These are phyloP conservation scores for Idaea aversata DNA, from an alignment of 2,888 invertebrate genomes.

Conservation along the genomic window DNA sequence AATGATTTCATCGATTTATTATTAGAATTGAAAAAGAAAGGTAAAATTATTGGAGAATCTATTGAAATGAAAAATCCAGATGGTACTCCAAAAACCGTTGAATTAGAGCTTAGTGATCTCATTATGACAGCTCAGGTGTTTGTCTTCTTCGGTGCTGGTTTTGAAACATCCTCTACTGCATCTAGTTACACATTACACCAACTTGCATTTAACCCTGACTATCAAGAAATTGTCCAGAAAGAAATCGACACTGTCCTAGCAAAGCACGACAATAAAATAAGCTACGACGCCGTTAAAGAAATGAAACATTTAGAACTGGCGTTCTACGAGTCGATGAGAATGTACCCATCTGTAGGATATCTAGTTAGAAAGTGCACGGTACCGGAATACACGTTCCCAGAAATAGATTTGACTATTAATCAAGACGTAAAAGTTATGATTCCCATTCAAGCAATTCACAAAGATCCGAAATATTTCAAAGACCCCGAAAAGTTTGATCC, in stretches of 20 bases:
- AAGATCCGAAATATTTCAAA: slow-evolving; percentile 61
- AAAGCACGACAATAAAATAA: slow-evolving; percentile 55
- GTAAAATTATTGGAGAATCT: slow-evolving; percentile 61
- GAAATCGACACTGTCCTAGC: slow-evolving; percentile 64
- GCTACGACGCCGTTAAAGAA: slow-evolving; percentile 65
- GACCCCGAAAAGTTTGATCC: slow-evolving; percentile 61
- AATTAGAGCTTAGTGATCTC: slow-evolving; percentile 55
- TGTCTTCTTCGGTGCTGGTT: slow-evolving; percentile 74
- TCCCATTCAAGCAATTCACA: slow-evolving; percentile 64
- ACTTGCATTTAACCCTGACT: slow-evolving; percentile 67
- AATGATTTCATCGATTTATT: slow-evolving; percentile 70
- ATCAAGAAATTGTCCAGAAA: slow-evolving; percentile 62
- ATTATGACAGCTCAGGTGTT: slow-evolving; percentile 67
- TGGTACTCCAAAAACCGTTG: slow-evolving; percentile 54
- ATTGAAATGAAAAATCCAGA: slow-evolving; percentile 53
- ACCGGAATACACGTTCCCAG: slow-evolving; percentile 64
- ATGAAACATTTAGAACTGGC: slow-evolving; percentile 67
- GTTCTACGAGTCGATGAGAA: slow-evolving; percentile 65
- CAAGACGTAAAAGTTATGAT: slow-evolving; percentile 56
- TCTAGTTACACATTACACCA: slow-evolving; percentile 73
- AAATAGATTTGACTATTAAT: slow-evolving; percentile 57
- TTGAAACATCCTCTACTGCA: slow-evolving; percentile 75
- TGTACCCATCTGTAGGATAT: slow-evolving; percentile 66
- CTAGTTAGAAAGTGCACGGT: slow-evolving; percentile 58
- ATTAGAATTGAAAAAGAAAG: slow-evolving; percentile 59